Evolutionary conservation across 2,113 vertebrate species (phyloP).

Genomic region (Pan paniscus): DNA sequence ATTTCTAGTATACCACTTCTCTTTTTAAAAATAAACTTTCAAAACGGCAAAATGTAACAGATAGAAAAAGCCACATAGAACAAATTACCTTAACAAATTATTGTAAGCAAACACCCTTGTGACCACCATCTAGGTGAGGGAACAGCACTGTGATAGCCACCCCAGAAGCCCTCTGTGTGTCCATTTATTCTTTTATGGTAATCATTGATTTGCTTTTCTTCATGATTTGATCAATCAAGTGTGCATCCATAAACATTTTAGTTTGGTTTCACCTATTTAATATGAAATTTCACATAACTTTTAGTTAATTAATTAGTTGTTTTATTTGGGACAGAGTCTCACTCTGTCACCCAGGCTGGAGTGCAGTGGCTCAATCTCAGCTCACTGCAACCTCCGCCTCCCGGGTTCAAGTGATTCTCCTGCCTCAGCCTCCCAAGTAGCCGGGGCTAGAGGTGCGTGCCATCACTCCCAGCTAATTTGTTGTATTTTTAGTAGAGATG

Average conservation of each 20-base stretch:
- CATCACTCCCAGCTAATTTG: too few species aligned
- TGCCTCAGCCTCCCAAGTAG: too few species aligned
- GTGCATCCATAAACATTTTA: neutral
- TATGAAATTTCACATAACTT: neutral
- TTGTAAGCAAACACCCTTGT: neutral
- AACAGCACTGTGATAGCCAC: neutral
- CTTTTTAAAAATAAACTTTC: neutral
- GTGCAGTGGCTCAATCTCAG: too few species aligned
- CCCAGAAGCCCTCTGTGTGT: neutral
- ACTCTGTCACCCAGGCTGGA: too few species aligned
- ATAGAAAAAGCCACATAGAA: neutral
- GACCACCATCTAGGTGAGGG: neutral
- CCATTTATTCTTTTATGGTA: neutral
- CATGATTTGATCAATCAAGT: neutral
- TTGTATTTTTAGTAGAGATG: too few species aligned
- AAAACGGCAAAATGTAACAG: neutral
- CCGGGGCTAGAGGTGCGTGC: too few species aligned
- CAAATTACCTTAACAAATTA: neutral
- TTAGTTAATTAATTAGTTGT: neutral
- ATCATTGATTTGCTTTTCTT: constrained; percentile 2
- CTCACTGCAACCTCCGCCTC: too few species aligned
- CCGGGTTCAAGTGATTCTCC: too few species aligned
- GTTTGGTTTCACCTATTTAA: neutral
- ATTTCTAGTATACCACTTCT: neutral
- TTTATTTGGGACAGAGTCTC: too few species aligned